These are phyloP conservation scores for Syncerus caffer DNA, from an alignment of 2,797 vertebrate species.

Conservation along the genomic window DNA sequence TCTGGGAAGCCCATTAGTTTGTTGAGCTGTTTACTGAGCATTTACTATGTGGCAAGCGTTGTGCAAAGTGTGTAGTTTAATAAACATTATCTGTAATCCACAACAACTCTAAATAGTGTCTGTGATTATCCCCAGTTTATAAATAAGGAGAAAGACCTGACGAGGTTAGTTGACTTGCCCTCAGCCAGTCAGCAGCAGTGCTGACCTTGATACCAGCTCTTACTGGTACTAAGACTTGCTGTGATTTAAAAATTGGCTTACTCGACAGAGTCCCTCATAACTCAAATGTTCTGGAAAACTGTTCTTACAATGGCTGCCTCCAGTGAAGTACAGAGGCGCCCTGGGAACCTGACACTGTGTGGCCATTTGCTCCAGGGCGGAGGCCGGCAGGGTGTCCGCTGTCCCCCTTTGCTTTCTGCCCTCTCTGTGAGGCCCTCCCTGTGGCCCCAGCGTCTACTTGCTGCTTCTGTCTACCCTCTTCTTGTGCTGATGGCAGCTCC, in stretches of 20 bases:
- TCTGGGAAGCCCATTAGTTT: background rate
- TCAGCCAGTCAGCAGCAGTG: background rate
- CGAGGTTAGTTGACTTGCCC: background rate
- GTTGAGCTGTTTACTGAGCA: background rate
- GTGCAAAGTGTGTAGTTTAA: background rate
- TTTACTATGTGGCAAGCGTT: background rate
- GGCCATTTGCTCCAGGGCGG: background rate
- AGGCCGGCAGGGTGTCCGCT: fast-evolving
- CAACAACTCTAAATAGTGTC: background rate
- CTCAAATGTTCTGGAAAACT: background rate
- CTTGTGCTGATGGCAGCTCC: background rate
- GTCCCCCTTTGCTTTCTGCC: background rate
- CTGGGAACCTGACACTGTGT: background rate
- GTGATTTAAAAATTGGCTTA: background rate
- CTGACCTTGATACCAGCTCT: background rate
- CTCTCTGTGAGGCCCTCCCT: background rate
- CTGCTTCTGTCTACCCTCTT: background rate
- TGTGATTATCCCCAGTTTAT: background rate
- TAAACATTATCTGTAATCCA: background rate
- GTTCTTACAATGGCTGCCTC: background rate
- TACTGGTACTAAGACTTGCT: background rate
- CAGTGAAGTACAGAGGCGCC: background rate
- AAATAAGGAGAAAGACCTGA: background rate
- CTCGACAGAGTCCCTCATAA: background rate
- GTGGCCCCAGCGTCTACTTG: background rate